Conservation (phyloP, 2,888 invertebrate genomes). For the Nebria salina region DNA sequence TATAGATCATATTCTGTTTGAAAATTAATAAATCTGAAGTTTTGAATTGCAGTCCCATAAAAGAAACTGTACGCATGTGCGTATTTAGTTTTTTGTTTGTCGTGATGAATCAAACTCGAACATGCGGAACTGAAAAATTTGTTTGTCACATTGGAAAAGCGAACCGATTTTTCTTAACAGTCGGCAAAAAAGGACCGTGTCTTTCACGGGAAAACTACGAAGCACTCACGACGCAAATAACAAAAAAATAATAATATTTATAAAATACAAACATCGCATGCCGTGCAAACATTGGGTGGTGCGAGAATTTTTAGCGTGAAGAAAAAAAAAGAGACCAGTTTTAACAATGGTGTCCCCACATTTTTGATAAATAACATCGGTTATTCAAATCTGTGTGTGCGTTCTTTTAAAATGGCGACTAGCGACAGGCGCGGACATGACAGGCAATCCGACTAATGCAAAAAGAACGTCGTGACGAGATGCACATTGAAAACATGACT, state of each 20-base stretch:
- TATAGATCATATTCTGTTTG: too few relatives aligned
- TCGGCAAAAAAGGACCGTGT: constrained; percentile 38
- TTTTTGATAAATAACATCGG: constrained; percentile 46
- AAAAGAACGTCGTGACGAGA: not conserved
- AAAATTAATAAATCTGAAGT: too few relatives aligned
- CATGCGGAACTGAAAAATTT: constrained; percentile 39
- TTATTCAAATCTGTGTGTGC: constrained; percentile 42
- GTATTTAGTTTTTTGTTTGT: too few relatives aligned
- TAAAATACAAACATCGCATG: not conserved
- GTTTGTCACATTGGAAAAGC: constrained; percentile 41
- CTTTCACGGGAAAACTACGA: constrained; percentile 38
- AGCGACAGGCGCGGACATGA: constrained; percentile 57
- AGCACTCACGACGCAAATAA: constrained; percentile 14
- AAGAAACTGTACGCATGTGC: too few relatives aligned
- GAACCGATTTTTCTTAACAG: constrained; percentile 35
- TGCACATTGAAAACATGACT: constrained; percentile 8
- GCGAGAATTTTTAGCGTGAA: not conserved
- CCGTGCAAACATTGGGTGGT: not conserved
- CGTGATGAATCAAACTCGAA: constrained; percentile 17
- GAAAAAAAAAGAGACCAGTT: not conserved
- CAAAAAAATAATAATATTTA: not conserved
- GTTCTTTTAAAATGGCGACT: constrained; percentile 60
- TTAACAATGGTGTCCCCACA: constrained; percentile 32
- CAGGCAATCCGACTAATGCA: constrained; percentile 62
- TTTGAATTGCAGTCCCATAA: too few relatives aligned